Conservation (phyloP, 2,113 vertebrate species). For the Benitochromis conjunctus region DNA sequence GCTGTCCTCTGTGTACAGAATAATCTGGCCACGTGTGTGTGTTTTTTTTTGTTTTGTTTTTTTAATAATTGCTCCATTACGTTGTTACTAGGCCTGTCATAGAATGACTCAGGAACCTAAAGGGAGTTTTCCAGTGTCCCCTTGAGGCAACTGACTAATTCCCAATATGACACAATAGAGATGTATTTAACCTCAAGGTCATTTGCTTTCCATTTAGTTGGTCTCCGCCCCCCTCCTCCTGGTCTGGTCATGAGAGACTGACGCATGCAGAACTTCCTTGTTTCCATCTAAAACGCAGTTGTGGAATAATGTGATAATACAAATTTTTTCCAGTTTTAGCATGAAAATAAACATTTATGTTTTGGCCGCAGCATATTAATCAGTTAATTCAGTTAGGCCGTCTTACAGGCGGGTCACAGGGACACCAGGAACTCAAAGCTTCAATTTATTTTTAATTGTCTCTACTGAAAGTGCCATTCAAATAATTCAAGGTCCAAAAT, state of each 20-base stretch:
- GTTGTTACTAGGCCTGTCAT: not conserved
- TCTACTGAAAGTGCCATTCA: not conserved
- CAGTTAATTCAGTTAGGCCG: not conserved
- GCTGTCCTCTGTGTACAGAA: not conserved
- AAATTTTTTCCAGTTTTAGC: not conserved
- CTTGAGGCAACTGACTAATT: not conserved
- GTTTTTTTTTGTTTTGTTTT: too few species aligned
- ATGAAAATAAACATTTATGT: not conserved
- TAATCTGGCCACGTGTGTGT: not conserved
- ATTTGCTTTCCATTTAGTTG: not conserved
- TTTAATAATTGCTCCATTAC: not conserved
- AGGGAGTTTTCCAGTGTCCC: not conserved
- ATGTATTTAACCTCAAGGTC: not conserved
- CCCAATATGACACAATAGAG: not conserved
- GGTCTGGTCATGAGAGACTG: conserved; percentile 4
- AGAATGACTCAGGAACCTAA: not conserved
- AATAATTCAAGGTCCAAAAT: not conserved
- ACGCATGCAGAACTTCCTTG: not conserved
- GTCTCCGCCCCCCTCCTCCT: not conserved
- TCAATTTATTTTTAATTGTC: not conserved
- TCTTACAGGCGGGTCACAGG: not conserved
- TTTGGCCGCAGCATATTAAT: not conserved
- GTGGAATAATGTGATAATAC: not conserved
- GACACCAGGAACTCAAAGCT: not conserved
- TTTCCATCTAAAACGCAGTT: not conserved